A percentile compares a stretch with the other conserved stretches of the same genome.
phyloP scores from a whole-genome alignment of 2,797 vertebrate species.

The Enteromius radiatus region DNA sequence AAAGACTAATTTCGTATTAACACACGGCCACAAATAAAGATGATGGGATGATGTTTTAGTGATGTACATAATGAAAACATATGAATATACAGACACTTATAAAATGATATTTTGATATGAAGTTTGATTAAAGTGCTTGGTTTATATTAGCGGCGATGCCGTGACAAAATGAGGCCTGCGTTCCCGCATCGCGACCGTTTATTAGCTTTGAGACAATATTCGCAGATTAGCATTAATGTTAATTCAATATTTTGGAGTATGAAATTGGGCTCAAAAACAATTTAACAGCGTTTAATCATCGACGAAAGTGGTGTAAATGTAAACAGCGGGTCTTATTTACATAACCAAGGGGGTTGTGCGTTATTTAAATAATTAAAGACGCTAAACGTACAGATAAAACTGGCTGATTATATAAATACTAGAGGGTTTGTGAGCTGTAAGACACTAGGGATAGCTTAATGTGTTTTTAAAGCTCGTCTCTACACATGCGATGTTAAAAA shows the following conservation, averaged over 20 bases:
- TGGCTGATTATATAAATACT: slow-evolving; percentile 30
- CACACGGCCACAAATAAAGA: background rate
- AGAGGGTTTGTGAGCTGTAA: background rate
- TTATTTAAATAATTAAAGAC: slow-evolving; percentile 81
- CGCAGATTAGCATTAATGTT: slow-evolving; percentile 13
- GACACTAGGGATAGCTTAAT: background rate
- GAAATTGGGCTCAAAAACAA: background rate
- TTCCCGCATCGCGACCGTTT: slow-evolving; percentile 12
- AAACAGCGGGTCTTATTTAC: slow-evolving; percentile 18
- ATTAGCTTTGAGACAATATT: slow-evolving; percentile 9
- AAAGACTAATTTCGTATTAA: background rate
- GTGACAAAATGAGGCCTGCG: slow-evolving; percentile 27
- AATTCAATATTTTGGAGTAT: slow-evolving; percentile 2
- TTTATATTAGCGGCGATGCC: slow-evolving; percentile 14
- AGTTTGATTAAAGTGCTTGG: slow-evolving; percentile 41
- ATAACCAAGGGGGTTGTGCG: slow-evolving; percentile 65
- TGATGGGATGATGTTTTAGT: too few species aligned
- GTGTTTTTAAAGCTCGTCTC: background rate
- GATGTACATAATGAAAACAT: background rate
- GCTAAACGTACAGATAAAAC: slow-evolving; percentile 49
- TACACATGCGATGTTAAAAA: background rate
- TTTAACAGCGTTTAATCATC: background rate
- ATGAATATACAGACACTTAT: background rate
- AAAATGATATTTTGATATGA: slow-evolving; percentile 4
- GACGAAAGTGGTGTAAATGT: background rate